Percentiles rank a stretch among this genome's conserved stretches.
phyloP scores from a whole-genome alignment of 2,888 invertebrate species.

The Cepaea hortensis region DNA sequence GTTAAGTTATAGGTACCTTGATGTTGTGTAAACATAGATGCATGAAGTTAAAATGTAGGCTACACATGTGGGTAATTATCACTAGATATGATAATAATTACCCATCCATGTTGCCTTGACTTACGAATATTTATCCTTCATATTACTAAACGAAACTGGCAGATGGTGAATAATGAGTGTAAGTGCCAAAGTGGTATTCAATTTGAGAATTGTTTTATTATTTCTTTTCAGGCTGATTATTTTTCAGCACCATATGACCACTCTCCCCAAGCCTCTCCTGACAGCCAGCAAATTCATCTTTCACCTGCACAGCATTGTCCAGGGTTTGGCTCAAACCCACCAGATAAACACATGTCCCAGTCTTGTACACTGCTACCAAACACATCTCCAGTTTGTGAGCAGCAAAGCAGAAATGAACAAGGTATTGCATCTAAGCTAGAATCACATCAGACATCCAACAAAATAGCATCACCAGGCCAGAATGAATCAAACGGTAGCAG shows the following conservation, averaged over 20 bases:
- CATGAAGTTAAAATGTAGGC: too few relatives aligned
- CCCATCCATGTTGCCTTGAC: too few relatives aligned
- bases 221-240: constrained; percentile 42
- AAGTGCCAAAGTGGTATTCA: neutral
- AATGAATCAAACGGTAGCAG: constrained; percentile 9
- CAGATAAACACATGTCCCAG: constrained; percentile 39
- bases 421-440: neutral
- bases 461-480: neutral
- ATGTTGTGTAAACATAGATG: too few relatives aligned
- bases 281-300: constrained; percentile 38
- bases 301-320: neutral
- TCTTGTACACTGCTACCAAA: constrained; percentile 11
- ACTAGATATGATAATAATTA: too few relatives aligned
- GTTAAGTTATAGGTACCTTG: too few relatives aligned
- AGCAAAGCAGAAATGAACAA: neutral
- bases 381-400: constrained; percentile 13
- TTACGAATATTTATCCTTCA: too few relatives aligned
- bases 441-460: constrained; percentile 17
- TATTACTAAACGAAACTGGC: too few relatives aligned
- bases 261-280: constrained; percentile 46
- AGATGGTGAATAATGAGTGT: too few relatives aligned
- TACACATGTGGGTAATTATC: too few relatives aligned
- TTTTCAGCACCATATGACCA: constrained; percentile 37
- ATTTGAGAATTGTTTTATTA: neutral
- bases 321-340: constrained; percentile 12